Evolutionary conservation across 2,888 invertebrate species (phyloP).

Genomic region (Noctuana brunneofusca): DNA sequence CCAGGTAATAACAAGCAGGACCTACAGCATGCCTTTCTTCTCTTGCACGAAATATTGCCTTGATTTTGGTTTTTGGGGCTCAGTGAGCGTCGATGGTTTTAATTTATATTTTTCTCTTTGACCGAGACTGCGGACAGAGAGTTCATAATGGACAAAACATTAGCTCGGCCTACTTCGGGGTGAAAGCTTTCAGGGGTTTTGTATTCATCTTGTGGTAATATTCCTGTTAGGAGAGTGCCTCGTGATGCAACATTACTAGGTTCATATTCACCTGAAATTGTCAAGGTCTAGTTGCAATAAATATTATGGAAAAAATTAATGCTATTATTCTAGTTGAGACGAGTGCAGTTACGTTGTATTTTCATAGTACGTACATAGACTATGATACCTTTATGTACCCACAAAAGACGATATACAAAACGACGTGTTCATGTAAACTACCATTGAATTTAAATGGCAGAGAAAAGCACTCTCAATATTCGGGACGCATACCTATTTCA

Average conservation of each 20-base stretch:
- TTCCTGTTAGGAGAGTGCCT: slow-evolving; percentile 38
- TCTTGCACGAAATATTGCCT: slow-evolving; percentile 14
- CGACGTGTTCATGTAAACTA: slow-evolving; percentile 31
- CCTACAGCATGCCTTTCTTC: neutral
- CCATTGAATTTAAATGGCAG: slow-evolving; percentile 38
- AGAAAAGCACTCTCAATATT: slow-evolving; percentile 37
- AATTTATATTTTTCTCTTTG: slow-evolving; percentile 67
- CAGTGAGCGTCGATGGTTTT: slow-evolving; percentile 50
- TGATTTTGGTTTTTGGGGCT: slow-evolving; percentile 38
- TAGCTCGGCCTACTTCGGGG: slow-evolving; percentile 66
- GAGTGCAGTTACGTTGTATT: slow-evolving; percentile 1
- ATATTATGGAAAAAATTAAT: neutral
- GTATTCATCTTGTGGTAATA: slow-evolving; percentile 63
- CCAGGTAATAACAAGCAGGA: too few relatives aligned
- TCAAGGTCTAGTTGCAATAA: neutral
- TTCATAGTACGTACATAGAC: slow-evolving; percentile 7
- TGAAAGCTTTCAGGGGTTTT: slow-evolving; percentile 73
- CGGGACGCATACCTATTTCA: slow-evolving; percentile 31
- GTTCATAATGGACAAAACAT: slow-evolving; percentile 78
- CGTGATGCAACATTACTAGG: neutral
- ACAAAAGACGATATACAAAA: slow-evolving; percentile 16
- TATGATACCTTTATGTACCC: neutral
- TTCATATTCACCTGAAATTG: neutral
- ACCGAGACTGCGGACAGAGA: slow-evolving; percentile 50
- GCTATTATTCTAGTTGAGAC: neutral